Conservation (phyloP, 2,888 invertebrate species). For the Ormyrus labotus region DNA sequence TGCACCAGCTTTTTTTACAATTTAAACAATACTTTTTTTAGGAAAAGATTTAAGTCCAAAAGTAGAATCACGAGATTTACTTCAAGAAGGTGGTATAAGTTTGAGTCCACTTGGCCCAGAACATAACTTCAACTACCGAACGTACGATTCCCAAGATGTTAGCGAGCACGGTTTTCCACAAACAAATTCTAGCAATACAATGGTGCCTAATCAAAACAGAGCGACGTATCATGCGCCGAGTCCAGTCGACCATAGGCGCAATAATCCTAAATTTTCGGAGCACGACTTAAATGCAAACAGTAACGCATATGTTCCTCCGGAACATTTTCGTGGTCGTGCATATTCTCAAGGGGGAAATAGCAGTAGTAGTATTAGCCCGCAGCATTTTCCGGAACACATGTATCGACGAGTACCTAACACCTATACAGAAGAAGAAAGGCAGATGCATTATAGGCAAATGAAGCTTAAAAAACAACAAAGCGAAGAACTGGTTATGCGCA, state of each 20-base stretch:
- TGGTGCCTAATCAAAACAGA: constrained; percentile 57
- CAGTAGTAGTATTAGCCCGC: constrained; percentile 54
- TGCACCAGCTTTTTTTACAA: no score
- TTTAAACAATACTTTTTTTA: constrained; percentile 33
- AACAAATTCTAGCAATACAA: constrained; percentile 46
- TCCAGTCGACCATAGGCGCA: constrained; percentile 62
- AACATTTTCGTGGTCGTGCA: constrained; percentile 70
- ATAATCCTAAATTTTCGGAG: constrained; percentile 57
- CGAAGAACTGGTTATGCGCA: constrained; percentile 59
- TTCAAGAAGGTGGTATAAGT: constrained; percentile 70
- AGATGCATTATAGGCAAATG: constrained; percentile 66
- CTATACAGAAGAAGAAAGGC: constrained; percentile 70
- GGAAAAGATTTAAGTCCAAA: constrained; percentile 64
- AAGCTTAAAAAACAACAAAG: constrained; percentile 63
- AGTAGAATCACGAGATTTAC: constrained; percentile 60
- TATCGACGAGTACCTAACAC: constrained; percentile 69
- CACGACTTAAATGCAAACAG: constrained; percentile 72
- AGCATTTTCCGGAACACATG: constrained; percentile 65
- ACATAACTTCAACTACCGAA: constrained; percentile 64
- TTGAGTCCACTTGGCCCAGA: constrained; percentile 68
- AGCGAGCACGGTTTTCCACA: constrained; percentile 55
- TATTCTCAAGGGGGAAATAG: constrained; percentile 72
- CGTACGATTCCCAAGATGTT: constrained; percentile 58
- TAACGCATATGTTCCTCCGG: constrained; percentile 71
- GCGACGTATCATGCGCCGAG: constrained; percentile 61